Conservation (phyloP, 2,113 vertebrate genomes). For the Malurus alboscapulatus region DNA sequence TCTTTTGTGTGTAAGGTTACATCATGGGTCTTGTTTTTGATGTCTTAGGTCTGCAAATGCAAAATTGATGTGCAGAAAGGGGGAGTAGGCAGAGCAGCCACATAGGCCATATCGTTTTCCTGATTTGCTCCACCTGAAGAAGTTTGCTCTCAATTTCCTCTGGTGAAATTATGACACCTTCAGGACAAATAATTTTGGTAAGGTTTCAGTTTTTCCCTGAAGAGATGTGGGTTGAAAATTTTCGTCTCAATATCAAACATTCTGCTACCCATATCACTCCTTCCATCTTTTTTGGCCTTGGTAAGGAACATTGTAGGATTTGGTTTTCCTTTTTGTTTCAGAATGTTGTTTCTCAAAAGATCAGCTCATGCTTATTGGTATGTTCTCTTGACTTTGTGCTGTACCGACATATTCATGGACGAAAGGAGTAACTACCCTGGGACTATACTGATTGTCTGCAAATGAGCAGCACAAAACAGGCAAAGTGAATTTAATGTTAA, state of each 20-base stretch:
- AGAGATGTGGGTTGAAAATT: background rate
- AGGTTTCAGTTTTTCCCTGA: background rate
- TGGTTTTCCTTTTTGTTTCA: background rate
- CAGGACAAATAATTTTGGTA: background rate
- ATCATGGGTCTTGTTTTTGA: background rate
- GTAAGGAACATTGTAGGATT: background rate
- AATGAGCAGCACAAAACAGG: background rate
- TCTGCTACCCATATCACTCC: background rate
- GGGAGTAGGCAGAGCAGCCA: background rate
- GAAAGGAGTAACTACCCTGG: background rate
- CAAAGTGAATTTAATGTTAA: background rate
- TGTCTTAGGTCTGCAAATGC: background rate
- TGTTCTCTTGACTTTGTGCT: background rate
- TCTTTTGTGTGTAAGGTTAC: background rate
- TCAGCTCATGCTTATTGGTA: background rate
- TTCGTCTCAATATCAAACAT: background rate
- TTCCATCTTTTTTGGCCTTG: accelerated
- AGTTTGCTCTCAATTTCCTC: background rate
- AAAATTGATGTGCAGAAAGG: background rate
- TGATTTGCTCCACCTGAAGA: background rate
- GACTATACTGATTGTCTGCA: background rate
- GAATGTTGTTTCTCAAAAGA: background rate
- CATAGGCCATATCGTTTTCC: accelerated
- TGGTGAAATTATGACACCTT: background rate
- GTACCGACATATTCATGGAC: background rate